A percentile compares a stretch with the other conserved stretches of the same genome.
Conservation (phyloP, 64 coral and sea anemone species). For the Dendrophyllia cribrosa region DNA sequence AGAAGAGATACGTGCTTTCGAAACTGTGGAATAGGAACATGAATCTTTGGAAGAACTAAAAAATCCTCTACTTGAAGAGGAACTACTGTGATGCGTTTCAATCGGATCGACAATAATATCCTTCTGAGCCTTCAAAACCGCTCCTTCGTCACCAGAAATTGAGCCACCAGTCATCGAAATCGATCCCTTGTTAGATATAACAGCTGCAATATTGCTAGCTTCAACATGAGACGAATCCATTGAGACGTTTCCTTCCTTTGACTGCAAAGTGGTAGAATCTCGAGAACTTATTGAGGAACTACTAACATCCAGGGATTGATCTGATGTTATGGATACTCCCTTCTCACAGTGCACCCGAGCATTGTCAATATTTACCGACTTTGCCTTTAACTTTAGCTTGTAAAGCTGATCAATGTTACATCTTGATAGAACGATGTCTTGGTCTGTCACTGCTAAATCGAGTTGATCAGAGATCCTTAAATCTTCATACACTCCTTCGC, state of each 20-base stretch:
- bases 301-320: slow-evolving; percentile 32
- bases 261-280: slow-evolving; percentile 17
- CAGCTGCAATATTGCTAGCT: slow-evolving; percentile 37
- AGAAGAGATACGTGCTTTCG: slow-evolving; percentile 26
- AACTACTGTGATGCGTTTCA: slow-evolving; percentile 17
- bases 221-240: slow-evolving; percentile 54
- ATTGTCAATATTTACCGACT: slow-evolving; percentile 55
- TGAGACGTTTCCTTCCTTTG: slow-evolving; percentile 41
- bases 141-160: slow-evolving; percentile 47
- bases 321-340: slow-evolving; percentile 61
- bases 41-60: slow-evolving; percentile 35
- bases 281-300: slow-evolving; percentile 27
- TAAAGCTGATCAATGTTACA: slow-evolving; percentile 37
- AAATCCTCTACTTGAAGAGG: slow-evolving; percentile 13
- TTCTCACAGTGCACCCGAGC: slow-evolving; percentile 16
- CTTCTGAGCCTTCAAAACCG: slow-evolving; percentile 28
- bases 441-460: slow-evolving; percentile 53
- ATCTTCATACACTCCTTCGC: slow-evolving; percentile 63
- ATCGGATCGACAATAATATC: slow-evolving; percentile 36
- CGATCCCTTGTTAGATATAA: slow-evolving; percentile 47
- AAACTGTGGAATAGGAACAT: slow-evolving; percentile 28
- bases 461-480: slow-evolving; percentile 62
- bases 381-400: slow-evolving; percentile 48
- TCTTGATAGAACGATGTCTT: slow-evolving; percentile 65
- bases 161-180: slow-evolving; percentile 35